phyloP scores from a whole-genome alignment of 1,140 invertebrate species.

The Brachionus rotundiformis region DNA sequence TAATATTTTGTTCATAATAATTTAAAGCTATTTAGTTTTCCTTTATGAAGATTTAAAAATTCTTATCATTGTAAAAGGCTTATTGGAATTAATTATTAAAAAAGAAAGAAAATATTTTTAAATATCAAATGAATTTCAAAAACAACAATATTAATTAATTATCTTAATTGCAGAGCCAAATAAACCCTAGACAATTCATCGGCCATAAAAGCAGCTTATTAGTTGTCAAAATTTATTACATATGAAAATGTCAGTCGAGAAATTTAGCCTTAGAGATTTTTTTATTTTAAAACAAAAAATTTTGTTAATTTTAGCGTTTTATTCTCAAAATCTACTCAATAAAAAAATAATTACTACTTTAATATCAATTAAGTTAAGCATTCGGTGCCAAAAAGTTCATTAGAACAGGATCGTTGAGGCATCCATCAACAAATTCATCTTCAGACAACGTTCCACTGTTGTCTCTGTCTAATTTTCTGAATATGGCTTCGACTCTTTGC shows the following conservation, averaged over 20 bases:
- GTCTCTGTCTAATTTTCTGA: slow-evolving; percentile 48
- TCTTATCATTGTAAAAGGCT: background rate
- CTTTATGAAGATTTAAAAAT: background rate
- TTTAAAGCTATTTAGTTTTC: background rate
- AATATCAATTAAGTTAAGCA: slow-evolving; percentile 13
- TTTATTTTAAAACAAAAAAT: background rate
- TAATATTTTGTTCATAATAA: background rate
- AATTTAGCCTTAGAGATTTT: background rate
- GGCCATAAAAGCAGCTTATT: background rate
- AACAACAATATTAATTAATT: background rate
- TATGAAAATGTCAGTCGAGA: background rate
- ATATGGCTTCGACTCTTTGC: slow-evolving; percentile 6
- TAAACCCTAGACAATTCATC: background rate
- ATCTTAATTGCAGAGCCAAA: background rate
- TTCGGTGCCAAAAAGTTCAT: slow-evolving; percentile 39
- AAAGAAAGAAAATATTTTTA: background rate
- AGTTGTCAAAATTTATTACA: slow-evolving; percentile 3
- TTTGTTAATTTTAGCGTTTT: background rate
- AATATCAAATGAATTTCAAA: background rate
- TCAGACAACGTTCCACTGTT: background rate
- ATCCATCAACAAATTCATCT: slow-evolving; percentile 52
- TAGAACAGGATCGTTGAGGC: slow-evolving; percentile 3
- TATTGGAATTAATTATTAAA: background rate
- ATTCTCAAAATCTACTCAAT: background rate
- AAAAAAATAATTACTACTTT: background rate